Evolutionary conservation across 1,140 invertebrate genomes (phyloP).

Genomic region (Asobara japonica): DNA sequence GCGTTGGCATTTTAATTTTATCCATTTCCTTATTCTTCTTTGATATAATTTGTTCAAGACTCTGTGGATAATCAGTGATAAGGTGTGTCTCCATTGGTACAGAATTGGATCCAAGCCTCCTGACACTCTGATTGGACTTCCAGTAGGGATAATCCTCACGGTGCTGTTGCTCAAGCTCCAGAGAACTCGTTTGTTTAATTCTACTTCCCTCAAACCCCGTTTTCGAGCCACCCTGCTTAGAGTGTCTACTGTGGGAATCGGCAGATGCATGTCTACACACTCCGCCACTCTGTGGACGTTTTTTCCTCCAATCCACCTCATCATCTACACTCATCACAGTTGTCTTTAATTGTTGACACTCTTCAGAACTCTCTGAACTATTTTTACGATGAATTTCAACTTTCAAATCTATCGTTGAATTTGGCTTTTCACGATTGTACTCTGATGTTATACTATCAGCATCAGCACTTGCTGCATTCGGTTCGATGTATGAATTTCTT

Average conservation of each 20-base stretch:
- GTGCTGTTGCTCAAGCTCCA: slow-evolving; percentile 59
- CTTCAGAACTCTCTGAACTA: slow-evolving; percentile 84
- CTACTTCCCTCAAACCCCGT: slow-evolving; percentile 61
- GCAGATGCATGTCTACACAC: slow-evolving; percentile 57
- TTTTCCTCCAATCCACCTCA: slow-evolving; percentile 44
- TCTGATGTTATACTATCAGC: slow-evolving; percentile 65
- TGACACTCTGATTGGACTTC: slow-evolving; percentile 59
- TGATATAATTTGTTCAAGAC: slow-evolving; percentile 59
- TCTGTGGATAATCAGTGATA: slow-evolving; percentile 59
- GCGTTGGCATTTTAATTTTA: slow-evolving; percentile 64
- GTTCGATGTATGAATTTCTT: slow-evolving; percentile 69
- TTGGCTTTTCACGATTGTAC: slow-evolving; percentile 63
- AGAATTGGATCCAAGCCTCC: slow-evolving; percentile 55
- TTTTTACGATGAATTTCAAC: slow-evolving; percentile 93
- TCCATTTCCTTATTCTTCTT: slow-evolving; percentile 57
- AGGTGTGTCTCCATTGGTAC: slow-evolving; percentile 58
- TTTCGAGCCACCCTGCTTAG: slow-evolving; percentile 58
- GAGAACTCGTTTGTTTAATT: slow-evolving; percentile 62
- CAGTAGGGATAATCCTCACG: slow-evolving; percentile 58
- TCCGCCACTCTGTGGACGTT: slow-evolving; percentile 47
- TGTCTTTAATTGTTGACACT: slow-evolving; percentile 59
- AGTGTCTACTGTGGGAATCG: slow-evolving; percentile 57
- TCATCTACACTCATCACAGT: slow-evolving; percentile 50
- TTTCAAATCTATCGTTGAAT: slow-evolving; percentile 79
- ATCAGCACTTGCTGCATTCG: slow-evolving; percentile 59